Evolutionary conservation across 2,113 vertebrate species (phyloP), one percentile per base, ranked within the genome.

Genomic region (Orthonyx spaldingii): DNA sequence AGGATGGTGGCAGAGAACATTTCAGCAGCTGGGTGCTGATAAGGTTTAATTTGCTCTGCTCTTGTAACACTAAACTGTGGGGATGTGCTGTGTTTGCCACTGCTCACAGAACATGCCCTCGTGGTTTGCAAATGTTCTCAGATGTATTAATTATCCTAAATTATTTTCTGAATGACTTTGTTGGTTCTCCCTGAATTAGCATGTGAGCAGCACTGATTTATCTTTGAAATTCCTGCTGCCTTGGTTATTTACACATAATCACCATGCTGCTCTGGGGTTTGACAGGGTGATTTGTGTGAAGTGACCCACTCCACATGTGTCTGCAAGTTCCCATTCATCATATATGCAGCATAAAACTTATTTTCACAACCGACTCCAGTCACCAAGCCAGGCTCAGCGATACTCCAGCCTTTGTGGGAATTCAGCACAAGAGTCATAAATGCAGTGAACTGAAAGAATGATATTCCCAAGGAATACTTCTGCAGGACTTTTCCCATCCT

Each of bases 381-480:
- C 72, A 64, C 68, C 71, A 37, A 82, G 84, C 59, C 91, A 83
- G 72, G 78, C 77, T 77, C 76, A 86, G 68, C 42, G 59, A 33
- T 39, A 1, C 52, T 68, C 32, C 80, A 57, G 69, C 69, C 65
- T 94, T 84, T 74, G 66, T 93, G 90, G 79, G 86, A 96, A 91
- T 60, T 90, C 69, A 87, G 28, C 65, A 75, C 26, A 22, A 30
- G 79, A 94, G 27, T 79, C 86, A 81, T 41, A 70, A 92, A 90
- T 11, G 71, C 85, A 81, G 64, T 57, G 69, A 92, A 88, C 60
- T 68, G 60, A 68, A 68, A 77, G 39, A 74, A 53, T 60, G 50
- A 75, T 39, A 83, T 95, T 96, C 92, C 90, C 78, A 94, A 95
- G 87, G 49, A 93, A 92, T 47, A 63, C 5, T 93, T 75, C 68